Evolutionary conservation across 2,113 vertebrate species (phyloP).

Genomic region (Holacanthus passer): DNA sequence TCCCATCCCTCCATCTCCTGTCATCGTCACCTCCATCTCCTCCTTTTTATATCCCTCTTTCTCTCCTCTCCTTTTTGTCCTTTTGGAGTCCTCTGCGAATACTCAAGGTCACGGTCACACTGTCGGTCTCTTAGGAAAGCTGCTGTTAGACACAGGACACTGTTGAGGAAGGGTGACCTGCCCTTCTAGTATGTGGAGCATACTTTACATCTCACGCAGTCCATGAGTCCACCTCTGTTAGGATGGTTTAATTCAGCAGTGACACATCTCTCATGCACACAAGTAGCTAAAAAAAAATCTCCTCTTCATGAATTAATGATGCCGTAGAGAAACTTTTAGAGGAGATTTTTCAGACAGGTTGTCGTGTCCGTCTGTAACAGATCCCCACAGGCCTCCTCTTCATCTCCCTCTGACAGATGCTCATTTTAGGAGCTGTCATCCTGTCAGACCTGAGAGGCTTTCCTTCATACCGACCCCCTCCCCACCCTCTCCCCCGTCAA

Average conservation of each 20-base stretch:
- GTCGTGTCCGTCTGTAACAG: constrained; percentile 48
- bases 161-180: constrained; percentile 20
- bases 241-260: constrained; percentile 22
- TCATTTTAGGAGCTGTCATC: constrained; percentile 79
- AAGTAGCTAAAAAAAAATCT: background rate
- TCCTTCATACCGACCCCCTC: constrained; percentile 53
- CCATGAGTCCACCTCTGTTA: background rate
- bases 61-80: constrained; percentile 24
- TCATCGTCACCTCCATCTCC: constrained; percentile 53
- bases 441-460: constrained; percentile 78
- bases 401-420: constrained; percentile 75
- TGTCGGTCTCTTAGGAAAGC: constrained; percentile 28
- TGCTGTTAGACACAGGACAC: constrained; percentile 37
- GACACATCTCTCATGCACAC: constrained; percentile 2
- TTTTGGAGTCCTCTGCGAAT: constrained; percentile 15
- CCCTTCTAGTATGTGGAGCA: constrained; percentile 33
- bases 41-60: constrained; percentile 6
- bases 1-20: constrained; percentile 69
- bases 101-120: constrained; percentile 68
- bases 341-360: constrained; percentile 64
- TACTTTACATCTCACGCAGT: constrained; percentile 3
- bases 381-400: constrained; percentile 60
- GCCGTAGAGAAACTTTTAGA: constrained; percentile 54
- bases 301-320: constrained; percentile 60
- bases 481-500: constrained; percentile 59